Evolutionary conservation across 2,113 vertebrate species (phyloP).

Genomic region (Tylochromis polylepis): DNA sequence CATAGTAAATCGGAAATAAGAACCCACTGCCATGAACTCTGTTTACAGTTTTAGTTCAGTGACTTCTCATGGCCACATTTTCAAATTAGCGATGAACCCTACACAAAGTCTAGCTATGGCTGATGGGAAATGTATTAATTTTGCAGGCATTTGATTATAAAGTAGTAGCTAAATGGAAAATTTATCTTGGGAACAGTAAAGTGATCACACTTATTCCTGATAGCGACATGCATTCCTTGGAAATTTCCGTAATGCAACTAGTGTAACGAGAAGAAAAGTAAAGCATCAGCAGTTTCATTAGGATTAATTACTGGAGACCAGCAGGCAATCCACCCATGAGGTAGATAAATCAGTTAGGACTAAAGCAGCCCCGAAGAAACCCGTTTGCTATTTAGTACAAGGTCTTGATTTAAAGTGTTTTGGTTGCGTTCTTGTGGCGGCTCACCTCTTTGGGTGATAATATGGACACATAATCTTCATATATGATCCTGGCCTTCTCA

Average conservation of each 20-base stretch:
- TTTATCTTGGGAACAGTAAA: background rate
- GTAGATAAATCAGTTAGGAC: background rate
- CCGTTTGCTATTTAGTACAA: background rate
- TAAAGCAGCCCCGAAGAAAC: background rate
- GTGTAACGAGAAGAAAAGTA: background rate
- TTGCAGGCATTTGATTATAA: background rate
- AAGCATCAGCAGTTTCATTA: background rate
- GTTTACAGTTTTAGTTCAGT: background rate
- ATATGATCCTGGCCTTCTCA: conserved; percentile 93
- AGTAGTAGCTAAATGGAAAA: background rate
- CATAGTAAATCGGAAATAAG: background rate
- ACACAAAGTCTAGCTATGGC: background rate
- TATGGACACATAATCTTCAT: conserved; percentile 98
- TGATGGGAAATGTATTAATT: background rate
- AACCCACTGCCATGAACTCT: background rate
- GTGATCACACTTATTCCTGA: background rate
- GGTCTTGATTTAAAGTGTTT: background rate
- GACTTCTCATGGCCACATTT: background rate
- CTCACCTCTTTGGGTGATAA: conserved; percentile 94
- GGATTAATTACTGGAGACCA: background rate
- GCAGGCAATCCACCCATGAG: background rate
- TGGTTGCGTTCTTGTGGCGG: background rate
- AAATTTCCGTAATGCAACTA: background rate
- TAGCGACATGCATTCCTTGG: background rate
- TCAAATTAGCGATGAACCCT: background rate